A percentile compares a stretch with the other conserved stretches of the same genome.
Conservation (phyloP, 2,113 vertebrate species). For the Lontra canadensis region DNA sequence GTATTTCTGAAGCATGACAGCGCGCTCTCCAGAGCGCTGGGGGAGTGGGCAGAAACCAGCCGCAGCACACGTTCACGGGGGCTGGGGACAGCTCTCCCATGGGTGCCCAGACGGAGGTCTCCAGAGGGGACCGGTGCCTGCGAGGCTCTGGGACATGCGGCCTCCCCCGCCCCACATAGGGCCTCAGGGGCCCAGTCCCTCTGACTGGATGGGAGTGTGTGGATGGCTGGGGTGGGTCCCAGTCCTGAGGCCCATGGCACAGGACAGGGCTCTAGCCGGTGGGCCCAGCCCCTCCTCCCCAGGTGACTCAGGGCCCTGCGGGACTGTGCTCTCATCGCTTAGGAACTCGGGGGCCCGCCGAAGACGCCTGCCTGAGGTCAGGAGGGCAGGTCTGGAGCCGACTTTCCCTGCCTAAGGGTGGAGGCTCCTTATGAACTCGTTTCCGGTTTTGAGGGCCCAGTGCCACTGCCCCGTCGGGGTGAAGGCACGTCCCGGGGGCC, state of each 20-base stretch:
- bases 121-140: not conserved
- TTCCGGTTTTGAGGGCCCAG: not conserved
- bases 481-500: not conserved
- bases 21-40: no score
- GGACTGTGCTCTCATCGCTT: accelerated
- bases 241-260: accelerated
- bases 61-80: accelerated
- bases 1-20: not conserved
- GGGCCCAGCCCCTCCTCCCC: not conserved
- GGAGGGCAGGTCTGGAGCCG: not conserved
- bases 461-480: not conserved
- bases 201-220: not conserved
- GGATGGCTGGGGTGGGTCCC: not conserved
- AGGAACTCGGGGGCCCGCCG: not conserved
- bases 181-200: not conserved
- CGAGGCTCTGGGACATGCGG: not conserved
- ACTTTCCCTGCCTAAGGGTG: not conserved
- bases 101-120: accelerated
- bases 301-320: not conserved
- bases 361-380: not conserved
- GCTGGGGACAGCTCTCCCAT: no score
- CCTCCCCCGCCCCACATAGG: not conserved
- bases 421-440: not conserved
- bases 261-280: not conserved
- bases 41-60: not conserved